Conservation (phyloP, 2,797 vertebrate species). For the Anguilla marmorata region DNA sequence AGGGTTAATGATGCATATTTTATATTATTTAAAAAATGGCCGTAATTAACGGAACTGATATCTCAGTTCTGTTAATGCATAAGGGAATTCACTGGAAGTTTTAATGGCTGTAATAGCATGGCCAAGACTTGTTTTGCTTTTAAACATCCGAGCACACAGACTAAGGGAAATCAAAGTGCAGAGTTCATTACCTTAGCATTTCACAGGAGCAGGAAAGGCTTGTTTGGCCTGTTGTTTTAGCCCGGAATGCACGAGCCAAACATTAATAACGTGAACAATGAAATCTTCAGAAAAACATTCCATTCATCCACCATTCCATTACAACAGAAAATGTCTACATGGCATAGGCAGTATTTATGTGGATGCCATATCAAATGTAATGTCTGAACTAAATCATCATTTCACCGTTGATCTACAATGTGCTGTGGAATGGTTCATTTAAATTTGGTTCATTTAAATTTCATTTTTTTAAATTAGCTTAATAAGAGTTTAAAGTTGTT, state of each 20-base stretch:
- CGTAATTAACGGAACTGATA: no score
- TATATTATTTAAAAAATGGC: not conserved
- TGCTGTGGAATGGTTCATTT: not conserved
- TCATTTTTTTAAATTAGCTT: no score
- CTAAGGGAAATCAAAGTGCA: not conserved
- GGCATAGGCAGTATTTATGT: no score
- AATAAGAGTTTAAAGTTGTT: not conserved
- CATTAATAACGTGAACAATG: not conserved
- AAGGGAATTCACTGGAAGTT: not conserved
- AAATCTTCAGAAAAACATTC: not conserved
- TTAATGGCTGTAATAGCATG: not conserved
- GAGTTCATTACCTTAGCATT: not conserved
- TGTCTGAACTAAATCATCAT: not conserved
- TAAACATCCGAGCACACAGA: not conserved
- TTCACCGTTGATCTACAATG: not conserved
- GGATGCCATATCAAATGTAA: not conserved
- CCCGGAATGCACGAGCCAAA: not conserved
- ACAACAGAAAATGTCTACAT: no score
- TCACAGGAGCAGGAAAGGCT: constrained; percentile 20
- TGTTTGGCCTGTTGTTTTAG: constrained; percentile 29
- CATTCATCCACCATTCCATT: not conserved
- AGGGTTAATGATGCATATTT: not conserved
- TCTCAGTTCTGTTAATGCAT: no score
- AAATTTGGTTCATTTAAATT: no score
- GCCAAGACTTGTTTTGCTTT: not conserved